Conservation (phyloP, 1,140 invertebrate genomes). For the Akabosia matsudoensis region DNA sequence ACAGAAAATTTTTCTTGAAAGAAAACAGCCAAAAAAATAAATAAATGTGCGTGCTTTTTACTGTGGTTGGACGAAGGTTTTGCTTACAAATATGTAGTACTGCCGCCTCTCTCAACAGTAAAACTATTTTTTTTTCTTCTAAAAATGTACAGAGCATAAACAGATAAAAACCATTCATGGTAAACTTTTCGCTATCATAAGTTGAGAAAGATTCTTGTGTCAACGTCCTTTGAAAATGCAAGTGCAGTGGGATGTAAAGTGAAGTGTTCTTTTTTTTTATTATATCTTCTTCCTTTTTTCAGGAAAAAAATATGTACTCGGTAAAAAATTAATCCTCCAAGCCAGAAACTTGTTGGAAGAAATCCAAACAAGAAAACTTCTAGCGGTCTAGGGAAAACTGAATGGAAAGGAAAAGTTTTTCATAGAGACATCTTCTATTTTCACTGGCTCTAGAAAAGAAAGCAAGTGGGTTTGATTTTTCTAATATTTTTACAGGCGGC, state of each 20-base stretch:
- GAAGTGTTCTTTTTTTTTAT: background rate
- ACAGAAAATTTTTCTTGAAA: no score
- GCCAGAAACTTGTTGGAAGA: slow-evolving; percentile 12
- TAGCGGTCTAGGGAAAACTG: background rate
- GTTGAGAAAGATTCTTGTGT: slow-evolving; percentile 7
- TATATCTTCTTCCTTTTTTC: background rate
- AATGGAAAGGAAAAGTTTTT: slow-evolving; percentile 6
- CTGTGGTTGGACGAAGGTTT: no score
- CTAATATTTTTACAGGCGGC: no score
- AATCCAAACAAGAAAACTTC: background rate
- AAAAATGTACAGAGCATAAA: background rate
- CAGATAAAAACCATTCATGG: background rate
- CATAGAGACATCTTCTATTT: no score
- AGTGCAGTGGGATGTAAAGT: slow-evolving; percentile 1
- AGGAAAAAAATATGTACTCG: background rate
- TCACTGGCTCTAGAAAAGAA: no score
- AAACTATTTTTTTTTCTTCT: background rate
- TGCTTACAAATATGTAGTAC: no score
- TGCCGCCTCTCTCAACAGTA: no score
- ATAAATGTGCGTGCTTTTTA: background rate
- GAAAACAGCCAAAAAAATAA: background rate
- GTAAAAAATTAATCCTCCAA: slow-evolving; percentile 9
- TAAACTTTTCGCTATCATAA: background rate
- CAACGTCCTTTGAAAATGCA: background rate
- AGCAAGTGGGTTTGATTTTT: no score